phyloP scores from a whole-genome alignment of 1,140 invertebrate species.

The Drosophila yakuba region DNA sequence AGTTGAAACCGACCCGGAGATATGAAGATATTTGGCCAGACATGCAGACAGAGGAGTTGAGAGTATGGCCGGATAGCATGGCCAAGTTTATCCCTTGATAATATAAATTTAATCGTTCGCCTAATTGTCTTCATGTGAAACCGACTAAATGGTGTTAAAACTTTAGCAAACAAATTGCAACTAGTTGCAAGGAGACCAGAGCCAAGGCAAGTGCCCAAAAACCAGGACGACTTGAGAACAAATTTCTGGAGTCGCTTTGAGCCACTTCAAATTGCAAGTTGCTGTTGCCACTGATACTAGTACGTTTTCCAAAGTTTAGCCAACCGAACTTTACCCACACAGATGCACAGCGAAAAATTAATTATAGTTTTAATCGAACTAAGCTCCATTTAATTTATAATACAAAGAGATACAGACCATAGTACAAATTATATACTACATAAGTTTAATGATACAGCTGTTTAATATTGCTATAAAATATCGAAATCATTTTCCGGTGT shows the following conservation, averaged over 20 bases:
- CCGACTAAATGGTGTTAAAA: constrained; percentile 82
- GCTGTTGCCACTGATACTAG: constrained; percentile 69
- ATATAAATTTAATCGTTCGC: constrained; percentile 82
- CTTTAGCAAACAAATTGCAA: constrained; percentile 81
- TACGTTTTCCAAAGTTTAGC: constrained; percentile 65
- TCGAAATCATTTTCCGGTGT: background rate
- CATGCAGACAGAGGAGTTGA: background rate
- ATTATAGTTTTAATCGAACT: too few species aligned
- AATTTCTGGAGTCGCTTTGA: constrained; percentile 66
- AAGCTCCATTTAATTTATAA: too few species aligned
- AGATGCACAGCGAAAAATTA: background rate
- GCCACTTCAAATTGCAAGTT: constrained; percentile 72
- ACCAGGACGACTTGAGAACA: constrained; percentile 68
- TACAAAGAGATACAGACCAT: too few species aligned
- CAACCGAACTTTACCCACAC: constrained; percentile 59
- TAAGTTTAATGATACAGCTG: too few species aligned
- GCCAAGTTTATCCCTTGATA: constrained; percentile 71
- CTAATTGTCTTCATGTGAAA: constrained; percentile 82
- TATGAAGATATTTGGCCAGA: constrained; percentile 2
- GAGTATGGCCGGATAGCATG: constrained; percentile 4
- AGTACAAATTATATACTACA: too few species aligned
- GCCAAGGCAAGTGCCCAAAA: constrained; percentile 29
- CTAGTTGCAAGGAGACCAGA: constrained; percentile 66
- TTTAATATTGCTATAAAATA: too few species aligned
- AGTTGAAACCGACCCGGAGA: constrained; percentile 28